These are phyloP conservation scores for Homalodisca vitripennis DNA, from an alignment of 1,140 invertebrate species.

Conservation along the genomic window DNA sequence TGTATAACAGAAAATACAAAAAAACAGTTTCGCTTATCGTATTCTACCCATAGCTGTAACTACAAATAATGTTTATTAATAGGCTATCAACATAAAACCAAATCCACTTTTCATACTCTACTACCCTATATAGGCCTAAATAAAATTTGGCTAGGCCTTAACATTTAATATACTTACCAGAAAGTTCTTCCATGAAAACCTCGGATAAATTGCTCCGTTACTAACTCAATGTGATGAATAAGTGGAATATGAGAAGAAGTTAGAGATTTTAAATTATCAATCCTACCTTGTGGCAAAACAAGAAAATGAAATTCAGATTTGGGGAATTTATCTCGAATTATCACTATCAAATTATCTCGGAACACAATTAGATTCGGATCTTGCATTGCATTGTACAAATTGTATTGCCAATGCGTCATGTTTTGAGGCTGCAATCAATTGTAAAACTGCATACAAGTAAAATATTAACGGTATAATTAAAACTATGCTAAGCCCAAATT, in stretches of 20 bases:
- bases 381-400: conserved; percentile 66
- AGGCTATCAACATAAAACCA: not conserved
- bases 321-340: conserved; percentile 77
- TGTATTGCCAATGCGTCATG: conserved; percentile 44
- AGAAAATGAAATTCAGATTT: conserved; percentile 78
- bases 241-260: conserved; percentile 62
- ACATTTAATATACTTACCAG: conserved; percentile 24
- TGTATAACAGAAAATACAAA: too few relatives aligned
- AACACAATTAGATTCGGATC: conserved; percentile 65
- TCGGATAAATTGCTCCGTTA: conserved; percentile 55
- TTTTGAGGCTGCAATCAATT: too few relatives aligned
- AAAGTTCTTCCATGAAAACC: conserved; percentile 27
- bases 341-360: conserved; percentile 63
- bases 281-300: conserved; percentile 70
- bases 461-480: too few relatives aligned
- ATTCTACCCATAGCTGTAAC: too few relatives aligned
- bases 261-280: conserved; percentile 65
- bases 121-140: not conserved
- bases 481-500: too few relatives aligned
- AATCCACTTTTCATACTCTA: not conserved
- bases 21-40: too few relatives aligned
- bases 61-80: not conserved
- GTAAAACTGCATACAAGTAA: too few relatives aligned
- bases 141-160: not conserved
- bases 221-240: conserved; percentile 68